These are phyloP conservation scores for Cynoglossus semilaevis DNA, from an alignment of 2,113 vertebrate species.

Conservation along the genomic window DNA sequence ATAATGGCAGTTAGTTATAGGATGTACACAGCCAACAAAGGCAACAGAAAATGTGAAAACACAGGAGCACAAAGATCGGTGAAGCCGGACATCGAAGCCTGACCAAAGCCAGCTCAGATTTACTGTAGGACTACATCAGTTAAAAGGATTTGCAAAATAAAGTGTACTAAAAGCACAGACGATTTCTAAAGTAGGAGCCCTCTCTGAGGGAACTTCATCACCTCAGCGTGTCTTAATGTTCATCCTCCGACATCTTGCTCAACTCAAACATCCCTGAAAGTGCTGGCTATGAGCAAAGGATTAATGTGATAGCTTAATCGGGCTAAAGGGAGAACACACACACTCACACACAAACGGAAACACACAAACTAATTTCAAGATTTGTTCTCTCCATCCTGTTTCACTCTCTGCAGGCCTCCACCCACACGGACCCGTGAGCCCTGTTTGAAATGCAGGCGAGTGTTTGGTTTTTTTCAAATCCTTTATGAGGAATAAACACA, in stretches of 20 bases:
- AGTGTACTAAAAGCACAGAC: too few species aligned
- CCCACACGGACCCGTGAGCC: slow-evolving; percentile 40
- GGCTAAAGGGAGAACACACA: slow-evolving; percentile 38
- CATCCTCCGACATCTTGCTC: slow-evolving; percentile 6
- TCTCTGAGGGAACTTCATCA: background rate
- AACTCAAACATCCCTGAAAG: slow-evolving; percentile 40
- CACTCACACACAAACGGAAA: slow-evolving; percentile 18
- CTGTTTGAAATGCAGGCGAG: background rate
- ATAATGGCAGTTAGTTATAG: too few species aligned
- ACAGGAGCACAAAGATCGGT: too few species aligned
- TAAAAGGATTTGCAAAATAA: too few species aligned
- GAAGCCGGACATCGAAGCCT: too few species aligned
- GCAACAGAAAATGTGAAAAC: too few species aligned
- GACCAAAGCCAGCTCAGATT: background rate
- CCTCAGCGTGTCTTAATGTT: background rate
- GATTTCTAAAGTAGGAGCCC: background rate
- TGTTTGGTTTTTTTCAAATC: slow-evolving; percentile 20
- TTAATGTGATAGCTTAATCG: slow-evolving; percentile 57
- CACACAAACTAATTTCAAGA: slow-evolving; percentile 36
- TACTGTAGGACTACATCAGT: background rate
- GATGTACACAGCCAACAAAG: too few species aligned
- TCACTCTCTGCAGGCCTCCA: slow-evolving; percentile 43
- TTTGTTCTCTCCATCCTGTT: slow-evolving; percentile 50
- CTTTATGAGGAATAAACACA: slow-evolving; percentile 14
- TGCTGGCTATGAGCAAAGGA: slow-evolving; percentile 43